Percentiles rank a stretch among this genome's conserved stretches.
Conservation (phyloP, 2,113 vertebrate genomes). For the Tinamus guttatus region DNA sequence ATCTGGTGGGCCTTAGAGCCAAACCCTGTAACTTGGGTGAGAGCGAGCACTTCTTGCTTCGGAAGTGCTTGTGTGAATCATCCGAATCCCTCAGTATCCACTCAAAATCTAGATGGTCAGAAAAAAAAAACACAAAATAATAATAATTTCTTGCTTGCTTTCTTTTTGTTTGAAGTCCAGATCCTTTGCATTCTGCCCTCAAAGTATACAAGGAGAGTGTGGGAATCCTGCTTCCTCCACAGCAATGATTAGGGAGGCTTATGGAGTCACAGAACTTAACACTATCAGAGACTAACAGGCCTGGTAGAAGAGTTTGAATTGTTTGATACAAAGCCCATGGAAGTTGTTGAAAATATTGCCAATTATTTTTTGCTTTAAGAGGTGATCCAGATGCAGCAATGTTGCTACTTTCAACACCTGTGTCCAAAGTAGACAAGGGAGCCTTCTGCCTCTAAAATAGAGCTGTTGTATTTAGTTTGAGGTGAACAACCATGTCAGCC, state of each 20-base stretch:
- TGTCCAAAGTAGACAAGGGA: background rate
- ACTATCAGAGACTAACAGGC: background rate
- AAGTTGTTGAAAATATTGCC: background rate
- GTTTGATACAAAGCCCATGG: background rate
- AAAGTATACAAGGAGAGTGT: rapidly evolving
- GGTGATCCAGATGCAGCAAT: background rate
- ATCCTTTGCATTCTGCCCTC: background rate
- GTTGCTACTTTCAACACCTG: background rate
- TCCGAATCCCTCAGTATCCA: background rate
- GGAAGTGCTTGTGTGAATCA: background rate
- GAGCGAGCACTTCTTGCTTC: background rate
- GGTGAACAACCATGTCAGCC: background rate
- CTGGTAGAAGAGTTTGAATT: background rate
- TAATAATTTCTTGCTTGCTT: background rate
- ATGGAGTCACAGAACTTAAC: background rate
- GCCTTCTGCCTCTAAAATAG: background rate
- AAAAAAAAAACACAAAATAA: background rate
- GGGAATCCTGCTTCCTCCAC: background rate
- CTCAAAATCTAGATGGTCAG: background rate
- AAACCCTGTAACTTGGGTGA: background rate
- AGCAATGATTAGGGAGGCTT: background rate
- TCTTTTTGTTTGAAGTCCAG: background rate
- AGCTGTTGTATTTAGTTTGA: background rate
- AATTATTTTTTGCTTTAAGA: background rate
- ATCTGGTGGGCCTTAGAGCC: background rate